A percentile compares a stretch with the other conserved stretches of the same genome.
These are phyloP conservation scores for Drosophila paranaensis DNA, from an alignment of 2,888 invertebrate genomes.

Conservation along the genomic window DNA sequence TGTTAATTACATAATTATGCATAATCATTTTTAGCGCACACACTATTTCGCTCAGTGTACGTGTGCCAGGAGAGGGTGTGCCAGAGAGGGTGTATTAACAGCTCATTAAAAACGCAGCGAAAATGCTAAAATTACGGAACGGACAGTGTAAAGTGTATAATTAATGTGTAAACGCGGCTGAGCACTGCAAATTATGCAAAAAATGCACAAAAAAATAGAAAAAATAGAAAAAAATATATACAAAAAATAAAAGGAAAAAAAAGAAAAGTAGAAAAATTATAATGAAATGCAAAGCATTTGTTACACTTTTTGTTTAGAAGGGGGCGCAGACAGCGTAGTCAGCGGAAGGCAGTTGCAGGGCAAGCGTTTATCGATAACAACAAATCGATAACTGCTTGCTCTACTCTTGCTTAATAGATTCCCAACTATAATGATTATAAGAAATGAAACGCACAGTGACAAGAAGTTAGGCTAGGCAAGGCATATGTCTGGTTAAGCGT, in stretches of 20 bases:
- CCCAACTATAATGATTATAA: not conserved
- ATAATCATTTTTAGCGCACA: slow-evolving; percentile 68
- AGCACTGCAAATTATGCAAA: slow-evolving; percentile 10
- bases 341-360: not conserved
- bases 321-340: not conserved
- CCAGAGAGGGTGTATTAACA: slow-evolving; percentile 64
- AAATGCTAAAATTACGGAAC: slow-evolving; percentile 23
- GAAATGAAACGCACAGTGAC: not conserved
- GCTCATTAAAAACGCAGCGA: slow-evolving; percentile 78
- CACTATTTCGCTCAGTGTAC: slow-evolving; percentile 27
- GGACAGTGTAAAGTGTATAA: slow-evolving; percentile 72
- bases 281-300: slow-evolving; percentile 35
- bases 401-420: not conserved
- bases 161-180: slow-evolving; percentile 69
- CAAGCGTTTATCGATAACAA: not conserved
- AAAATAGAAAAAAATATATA: not conserved
- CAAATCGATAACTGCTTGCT: not conserved
- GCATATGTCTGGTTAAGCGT: no score
- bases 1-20: slow-evolving; percentile 84
- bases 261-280: not conserved
- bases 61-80: not conserved
- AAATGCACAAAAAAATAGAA: not conserved
- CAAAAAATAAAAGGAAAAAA: not conserved
- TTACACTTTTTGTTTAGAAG: slow-evolving; percentile 50
- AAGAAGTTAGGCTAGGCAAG: no score